Evolutionary conservation across 30 jellyfish, hydroid and myxozoan species (phyloP), one percentile per base, ranked within the genome.

Genomic region (Catostylus mosaicus): DNA sequence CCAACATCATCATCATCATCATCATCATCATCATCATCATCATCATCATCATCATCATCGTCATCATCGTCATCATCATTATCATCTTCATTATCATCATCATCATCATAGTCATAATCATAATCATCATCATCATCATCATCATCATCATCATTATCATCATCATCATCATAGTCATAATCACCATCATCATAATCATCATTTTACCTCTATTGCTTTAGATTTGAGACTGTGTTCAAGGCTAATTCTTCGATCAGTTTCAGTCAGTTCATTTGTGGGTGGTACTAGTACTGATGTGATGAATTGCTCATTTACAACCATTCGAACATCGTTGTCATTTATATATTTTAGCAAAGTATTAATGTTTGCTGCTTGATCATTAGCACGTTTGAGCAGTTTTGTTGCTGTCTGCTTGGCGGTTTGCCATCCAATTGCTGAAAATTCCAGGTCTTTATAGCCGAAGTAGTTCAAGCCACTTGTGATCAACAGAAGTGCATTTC

Each of bases 361-460:
- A 30, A 62, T 62, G 75, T 62, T 30, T 18, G 75, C 3, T 62
- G 75, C 75, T 30, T 62, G 75, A 4, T 27, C 31, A 26, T 23
- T 62, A 3, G 75, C 75, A n/a, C 24, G 16, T 62, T 62, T 27
- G 16, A 62, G 24, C 48, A 62, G 16, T 8, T 24, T 24, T 24
- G 75, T 62, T 8, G 31, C 75, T n/a, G 27, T 46, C 37, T 62
- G 24, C 9, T 31, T 27, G 16, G 75, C 31, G 3, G 75, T 62
- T 62, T 27, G 27, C 75, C 75, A 62, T 62, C 75, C 75, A 12
- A 62, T 62, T 62, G 75, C 36, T 6, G 75, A 62, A 62, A 62
- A 62, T n/a, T 62, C 46, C 9, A 24, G 27, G 24, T 62, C 43
- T 62, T 62, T 62, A 46, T 62, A 62, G 31, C 75, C 75, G 31